phyloP scores from a whole-genome alignment of 2,888 invertebrate genomes.

The Neria commutata region DNA sequence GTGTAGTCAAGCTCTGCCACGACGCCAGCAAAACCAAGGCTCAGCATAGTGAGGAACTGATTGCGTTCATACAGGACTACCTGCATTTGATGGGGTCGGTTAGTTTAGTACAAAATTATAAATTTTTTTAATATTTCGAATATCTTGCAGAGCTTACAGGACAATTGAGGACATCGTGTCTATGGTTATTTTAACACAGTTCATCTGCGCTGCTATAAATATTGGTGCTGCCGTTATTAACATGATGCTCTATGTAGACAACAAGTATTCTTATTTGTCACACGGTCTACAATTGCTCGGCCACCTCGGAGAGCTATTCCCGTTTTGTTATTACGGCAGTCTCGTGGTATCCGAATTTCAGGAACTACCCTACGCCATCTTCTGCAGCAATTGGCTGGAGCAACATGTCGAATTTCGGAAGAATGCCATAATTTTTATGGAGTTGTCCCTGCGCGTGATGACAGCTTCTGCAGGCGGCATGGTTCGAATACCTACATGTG shows the following conservation, averaged over 20 bases:
- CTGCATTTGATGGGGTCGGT: background rate
- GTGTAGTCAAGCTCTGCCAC: background rate
- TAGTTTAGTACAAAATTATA: too few species aligned
- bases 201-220: conserved; percentile 38
- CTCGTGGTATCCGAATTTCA: conserved; percentile 36
- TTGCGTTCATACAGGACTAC: background rate
- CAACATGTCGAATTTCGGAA: conserved; percentile 38
- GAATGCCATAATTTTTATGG: conserved; percentile 43
- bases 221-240: conserved; percentile 37
- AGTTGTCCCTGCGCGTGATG: conserved; percentile 37
- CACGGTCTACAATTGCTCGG: conserved; percentile 32
- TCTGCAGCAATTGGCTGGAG: conserved; percentile 44
- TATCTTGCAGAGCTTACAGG: conserved; percentile 26
- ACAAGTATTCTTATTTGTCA: conserved; percentile 33
- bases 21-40: background rate
- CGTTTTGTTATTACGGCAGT: conserved; percentile 48
- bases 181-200: conserved; percentile 44
- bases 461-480: conserved; percentile 43
- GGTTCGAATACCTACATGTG: conserved; percentile 42
- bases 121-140: too few species aligned
- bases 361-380: conserved; percentile 39
- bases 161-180: conserved; percentile 43
- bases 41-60: background rate
- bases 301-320: conserved; percentile 41
- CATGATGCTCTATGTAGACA: conserved; percentile 38